These are phyloP conservation scores for Eospalax fontanierii DNA, from an alignment of 2,797 vertebrate species.

Conservation along the genomic window DNA sequence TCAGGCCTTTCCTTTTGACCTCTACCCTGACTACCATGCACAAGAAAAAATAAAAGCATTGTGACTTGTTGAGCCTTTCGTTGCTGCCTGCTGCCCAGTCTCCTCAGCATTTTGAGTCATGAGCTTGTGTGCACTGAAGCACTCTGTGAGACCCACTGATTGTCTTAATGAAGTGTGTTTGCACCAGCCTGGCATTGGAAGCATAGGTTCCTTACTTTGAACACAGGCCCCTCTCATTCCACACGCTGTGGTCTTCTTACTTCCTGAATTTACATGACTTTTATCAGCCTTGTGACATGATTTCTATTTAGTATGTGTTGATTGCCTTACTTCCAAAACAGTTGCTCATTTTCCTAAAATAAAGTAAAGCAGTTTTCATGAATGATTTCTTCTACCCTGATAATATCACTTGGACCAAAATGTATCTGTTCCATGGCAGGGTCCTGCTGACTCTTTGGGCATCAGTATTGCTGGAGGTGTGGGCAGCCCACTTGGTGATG, in stretches of 20 bases:
- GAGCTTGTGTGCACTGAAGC: neutral
- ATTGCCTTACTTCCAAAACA: constrained; percentile 34
- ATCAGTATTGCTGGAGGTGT: constrained; percentile 98
- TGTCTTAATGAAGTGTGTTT: neutral
- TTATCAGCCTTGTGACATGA: neutral
- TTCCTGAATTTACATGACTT: neutral
- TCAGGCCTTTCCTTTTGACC: neutral
- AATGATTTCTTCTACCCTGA: constrained; percentile 28
- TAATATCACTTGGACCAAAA: constrained; percentile 61
- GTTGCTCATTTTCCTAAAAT: constrained; percentile 5
- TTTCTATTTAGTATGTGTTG: constrained; percentile 17
- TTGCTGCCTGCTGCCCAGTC: neutral
- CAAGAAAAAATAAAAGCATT: neutral
- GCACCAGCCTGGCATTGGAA: neutral
- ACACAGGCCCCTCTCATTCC: neutral
- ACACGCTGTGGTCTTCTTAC: neutral
- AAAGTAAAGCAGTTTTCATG: neutral
- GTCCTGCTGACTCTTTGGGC: constrained; percentile 94
- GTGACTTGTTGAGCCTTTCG: neutral
- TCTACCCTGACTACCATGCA: neutral
- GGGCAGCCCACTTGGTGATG: constrained; percentile 97
- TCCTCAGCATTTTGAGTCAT: neutral
- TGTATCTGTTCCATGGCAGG: constrained; percentile 87
- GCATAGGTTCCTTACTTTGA: neutral
- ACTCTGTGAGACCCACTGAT: no score